A percentile compares a stretch with the other conserved stretches of the same genome.
Conservation (phyloP, 2,113 vertebrate genomes). For the Mormyrus iriodes region DNA sequence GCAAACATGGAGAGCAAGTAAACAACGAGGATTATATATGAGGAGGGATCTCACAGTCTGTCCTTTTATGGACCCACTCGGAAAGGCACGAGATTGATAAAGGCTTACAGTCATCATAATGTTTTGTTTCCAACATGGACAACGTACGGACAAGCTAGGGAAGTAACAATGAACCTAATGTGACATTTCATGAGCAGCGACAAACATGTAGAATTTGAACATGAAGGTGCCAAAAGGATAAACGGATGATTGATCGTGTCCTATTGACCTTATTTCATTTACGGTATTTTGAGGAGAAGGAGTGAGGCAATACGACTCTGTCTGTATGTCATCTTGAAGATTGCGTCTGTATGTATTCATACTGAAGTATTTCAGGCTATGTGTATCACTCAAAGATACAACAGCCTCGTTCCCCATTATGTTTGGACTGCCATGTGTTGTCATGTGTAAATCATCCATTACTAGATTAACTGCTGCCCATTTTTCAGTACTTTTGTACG, state of each 20-base stretch:
- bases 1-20: not conserved
- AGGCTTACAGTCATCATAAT: no score
- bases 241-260: not conserved
- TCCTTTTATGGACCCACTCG: not conserved
- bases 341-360: not conserved
- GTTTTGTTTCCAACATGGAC: not conserved
- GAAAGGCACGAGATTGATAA: not conserved
- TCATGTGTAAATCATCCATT: not conserved
- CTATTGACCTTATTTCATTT: not conserved
- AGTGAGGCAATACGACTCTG: not conserved
- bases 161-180: not conserved
- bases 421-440: not conserved
- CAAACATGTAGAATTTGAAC: not conserved
- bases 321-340: not conserved
- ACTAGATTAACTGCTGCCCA: not conserved
- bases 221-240: not conserved
- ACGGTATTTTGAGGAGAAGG: not conserved
- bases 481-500: not conserved
- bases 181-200: not conserved
- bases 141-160: not conserved
- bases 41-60: not conserved
- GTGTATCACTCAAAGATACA: not conserved
- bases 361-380: not conserved
- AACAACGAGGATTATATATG: not conserved
- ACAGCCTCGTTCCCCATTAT: not conserved